Evolutionary conservation across 2,888 invertebrate genomes (phyloP).

Genomic region (Ormyrus pomaceus): DNA sequence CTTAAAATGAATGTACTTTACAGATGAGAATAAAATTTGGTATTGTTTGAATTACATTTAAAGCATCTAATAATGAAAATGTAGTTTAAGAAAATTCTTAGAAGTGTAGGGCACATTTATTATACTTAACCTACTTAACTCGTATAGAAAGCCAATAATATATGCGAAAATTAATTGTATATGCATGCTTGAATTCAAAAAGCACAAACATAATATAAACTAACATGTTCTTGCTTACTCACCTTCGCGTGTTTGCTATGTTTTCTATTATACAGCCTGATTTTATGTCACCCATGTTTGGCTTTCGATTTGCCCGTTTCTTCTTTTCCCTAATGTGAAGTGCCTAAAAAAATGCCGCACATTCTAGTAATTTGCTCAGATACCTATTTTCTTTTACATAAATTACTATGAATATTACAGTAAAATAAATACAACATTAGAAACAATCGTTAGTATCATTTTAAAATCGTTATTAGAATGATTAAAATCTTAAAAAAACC

Average conservation of each 20-base stretch:
- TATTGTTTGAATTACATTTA: too few species aligned
- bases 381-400: neutral
- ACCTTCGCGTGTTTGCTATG: constrained; percentile 85
- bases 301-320: constrained; percentile 87
- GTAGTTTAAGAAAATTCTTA: too few species aligned
- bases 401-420: neutral
- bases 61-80: too few species aligned
- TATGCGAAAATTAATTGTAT: too few species aligned
- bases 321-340: constrained; percentile 90
- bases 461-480: too few species aligned
- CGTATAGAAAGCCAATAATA: too few species aligned
- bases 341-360: constrained; percentile 79
- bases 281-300: constrained; percentile 84
- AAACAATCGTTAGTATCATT: too few species aligned
- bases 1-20: too few species aligned
- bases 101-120: too few species aligned
- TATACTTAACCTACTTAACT: too few species aligned
- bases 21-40: too few species aligned
- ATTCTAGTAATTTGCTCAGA: neutral
- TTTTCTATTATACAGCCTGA: constrained; percentile 93
- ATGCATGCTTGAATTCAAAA: neutral
- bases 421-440: neutral
- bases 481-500: too few species aligned
- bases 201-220: neutral
- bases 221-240: constrained; percentile 58